Percentiles rank a stretch among this genome's conserved stretches.
These are phyloP conservation scores for Priapulus caudatus DNA, from an alignment of 2,888 invertebrate species.

Conservation along the genomic window DNA sequence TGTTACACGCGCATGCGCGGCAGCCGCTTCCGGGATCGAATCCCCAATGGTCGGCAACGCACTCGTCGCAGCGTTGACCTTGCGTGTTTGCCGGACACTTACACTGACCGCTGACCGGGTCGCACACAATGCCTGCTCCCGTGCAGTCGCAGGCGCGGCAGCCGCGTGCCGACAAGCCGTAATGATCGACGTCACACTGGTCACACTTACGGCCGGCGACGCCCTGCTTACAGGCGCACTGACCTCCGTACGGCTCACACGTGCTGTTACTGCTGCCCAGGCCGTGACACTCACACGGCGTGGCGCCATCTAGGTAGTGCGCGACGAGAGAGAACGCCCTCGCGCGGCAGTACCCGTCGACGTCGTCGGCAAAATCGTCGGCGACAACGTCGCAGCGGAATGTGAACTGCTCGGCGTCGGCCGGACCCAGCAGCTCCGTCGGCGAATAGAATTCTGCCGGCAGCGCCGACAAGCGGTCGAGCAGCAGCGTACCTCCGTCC, in stretches of 20 bases:
- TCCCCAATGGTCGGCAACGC: slow-evolving; percentile 29
- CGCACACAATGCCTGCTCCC: slow-evolving; percentile 15
- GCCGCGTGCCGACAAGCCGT: slow-evolving; percentile 62
- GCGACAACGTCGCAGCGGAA: not conserved
- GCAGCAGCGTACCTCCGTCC: not conserved
- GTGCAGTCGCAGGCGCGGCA: slow-evolving; percentile 58
- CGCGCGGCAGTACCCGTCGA: not conserved
- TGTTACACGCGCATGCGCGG: not conserved
- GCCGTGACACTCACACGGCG: not conserved
- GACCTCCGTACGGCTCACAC: slow-evolving; percentile 1
- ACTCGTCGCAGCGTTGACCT: slow-evolving; percentile 31
- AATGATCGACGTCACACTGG: slow-evolving; percentile 67
- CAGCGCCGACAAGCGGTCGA: not conserved
- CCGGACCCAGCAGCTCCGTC: not conserved
- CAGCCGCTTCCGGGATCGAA: not conserved
- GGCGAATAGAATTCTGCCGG: not conserved
- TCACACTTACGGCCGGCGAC: slow-evolving; percentile 73
- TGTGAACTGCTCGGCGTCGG: not conserved
- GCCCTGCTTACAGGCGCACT: slow-evolving; percentile 48
- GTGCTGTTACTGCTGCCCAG: not conserved
- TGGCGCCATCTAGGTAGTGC: not conserved
- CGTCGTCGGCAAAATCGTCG: not conserved
- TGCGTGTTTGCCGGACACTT: slow-evolving; percentile 31
- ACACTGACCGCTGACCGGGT: slow-evolving; percentile 28
- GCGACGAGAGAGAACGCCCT: not conserved